A percentile compares a stretch with the other conserved stretches of the same genome.
These are phyloP conservation scores for Polypterus senegalus DNA, from an alignment of 2,113 vertebrate genomes.

Conservation along the genomic window DNA sequence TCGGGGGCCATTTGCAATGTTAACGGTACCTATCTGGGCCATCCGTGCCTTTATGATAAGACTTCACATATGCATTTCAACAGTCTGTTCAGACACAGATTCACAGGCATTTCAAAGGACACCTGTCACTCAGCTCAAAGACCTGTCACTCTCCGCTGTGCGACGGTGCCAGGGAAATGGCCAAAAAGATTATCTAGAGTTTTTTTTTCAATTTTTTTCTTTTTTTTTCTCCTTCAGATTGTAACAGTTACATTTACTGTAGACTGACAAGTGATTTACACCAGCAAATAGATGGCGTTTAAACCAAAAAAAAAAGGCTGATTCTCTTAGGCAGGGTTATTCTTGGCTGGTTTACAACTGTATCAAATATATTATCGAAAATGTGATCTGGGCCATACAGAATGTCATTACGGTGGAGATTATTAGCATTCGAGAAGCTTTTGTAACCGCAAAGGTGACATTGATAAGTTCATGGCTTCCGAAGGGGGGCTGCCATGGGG, in stretches of 20 bases:
- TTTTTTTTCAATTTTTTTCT: constrained; percentile 52
- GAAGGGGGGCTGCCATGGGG: constrained; percentile 24
- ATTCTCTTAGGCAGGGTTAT: constrained; percentile 73
- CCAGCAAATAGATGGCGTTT: constrained; percentile 73
- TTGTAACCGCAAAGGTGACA: constrained; percentile 74
- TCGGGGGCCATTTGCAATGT: constrained; percentile 99
- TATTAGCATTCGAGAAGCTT: constrained; percentile 51
- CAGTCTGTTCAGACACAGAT: constrained; percentile 90
- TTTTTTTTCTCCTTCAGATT: constrained; percentile 63
- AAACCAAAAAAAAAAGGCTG: constrained; percentile 52
- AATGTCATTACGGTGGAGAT: constrained; percentile 67
- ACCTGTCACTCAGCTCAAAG: constrained; percentile 98
- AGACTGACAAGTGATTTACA: constrained; percentile 96
- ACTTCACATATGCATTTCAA: constrained; percentile 99
- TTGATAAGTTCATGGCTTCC: constrained; percentile 58
- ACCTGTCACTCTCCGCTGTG: constrained; percentile 88
- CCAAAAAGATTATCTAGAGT: constrained; percentile 95
- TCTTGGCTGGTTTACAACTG: constrained; percentile 76
- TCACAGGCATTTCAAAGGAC: constrained; percentile 97
- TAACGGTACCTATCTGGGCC: constrained; percentile 99
- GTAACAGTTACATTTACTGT: constrained; percentile 77
- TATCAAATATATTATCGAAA: constrained; percentile 74
- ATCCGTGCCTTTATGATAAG: constrained; percentile 99
- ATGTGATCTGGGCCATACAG: constrained; percentile 62
- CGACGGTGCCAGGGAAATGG: constrained; percentile 75